phyloP scores from a whole-genome alignment of 2,797 vertebrate genomes.

The Tamandua tetradactyla region DNA sequence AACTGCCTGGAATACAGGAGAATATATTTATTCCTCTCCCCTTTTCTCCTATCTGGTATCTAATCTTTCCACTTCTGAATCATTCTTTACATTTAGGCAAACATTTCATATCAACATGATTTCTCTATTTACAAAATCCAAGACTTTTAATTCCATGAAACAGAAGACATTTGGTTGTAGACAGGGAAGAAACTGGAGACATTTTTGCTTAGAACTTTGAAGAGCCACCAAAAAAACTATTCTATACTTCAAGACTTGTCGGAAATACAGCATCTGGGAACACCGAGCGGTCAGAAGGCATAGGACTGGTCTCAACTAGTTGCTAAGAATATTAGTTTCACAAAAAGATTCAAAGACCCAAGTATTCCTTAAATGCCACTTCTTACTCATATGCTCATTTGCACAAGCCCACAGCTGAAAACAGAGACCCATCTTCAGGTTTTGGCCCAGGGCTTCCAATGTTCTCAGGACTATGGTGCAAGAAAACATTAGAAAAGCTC shows the following conservation, averaged over 20 bases:
- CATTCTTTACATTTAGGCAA: neutral
- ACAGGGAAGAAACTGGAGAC: neutral
- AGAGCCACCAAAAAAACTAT: neutral
- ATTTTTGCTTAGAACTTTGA: neutral
- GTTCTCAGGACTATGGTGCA: neutral
- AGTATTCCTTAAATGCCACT: too few relatives aligned
- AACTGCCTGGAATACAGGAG: fast-evolving
- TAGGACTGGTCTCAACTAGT: neutral
- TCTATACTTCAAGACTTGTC: neutral
- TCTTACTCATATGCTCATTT: neutral
- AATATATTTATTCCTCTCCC: neutral
- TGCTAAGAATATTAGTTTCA: neutral
- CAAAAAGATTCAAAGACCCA: neutral
- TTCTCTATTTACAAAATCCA: neutral
- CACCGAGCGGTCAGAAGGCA: neutral
- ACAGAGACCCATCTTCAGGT: neutral
- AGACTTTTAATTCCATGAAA: neutral
- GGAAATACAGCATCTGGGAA: neutral
- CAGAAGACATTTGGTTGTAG: neutral
- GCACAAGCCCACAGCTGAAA: neutral
- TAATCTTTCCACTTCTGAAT: neutral
- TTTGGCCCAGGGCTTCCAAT: neutral
- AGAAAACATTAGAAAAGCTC: neutral
- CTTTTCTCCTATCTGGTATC: neutral
- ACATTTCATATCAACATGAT: neutral